Evolutionary conservation across 1,140 invertebrate species (phyloP), one percentile per base, ranked within the genome.

Genomic region (Calycopis cecrops): DNA sequence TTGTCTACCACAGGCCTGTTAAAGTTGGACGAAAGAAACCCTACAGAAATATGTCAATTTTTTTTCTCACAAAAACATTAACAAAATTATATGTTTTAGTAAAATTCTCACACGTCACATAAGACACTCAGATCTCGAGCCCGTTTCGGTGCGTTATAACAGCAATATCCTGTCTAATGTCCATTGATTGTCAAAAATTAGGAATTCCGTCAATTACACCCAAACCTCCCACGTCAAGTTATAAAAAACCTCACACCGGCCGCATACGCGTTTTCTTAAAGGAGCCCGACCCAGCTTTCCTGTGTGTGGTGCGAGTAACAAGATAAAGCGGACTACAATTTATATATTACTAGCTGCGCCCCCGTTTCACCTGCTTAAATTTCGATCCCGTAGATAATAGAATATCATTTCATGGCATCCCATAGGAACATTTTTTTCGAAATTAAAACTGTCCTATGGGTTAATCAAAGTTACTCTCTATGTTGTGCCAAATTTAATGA

Each of bases 121-220:
- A 44, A 44, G 12, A 53, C 52, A 42, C 42, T 53, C 56, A 44
- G 54, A 16, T 51, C 50, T 57, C 48, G 63, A 28, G 34, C 54
- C 56, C 57, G 57, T 68, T 78, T 74, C 60, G 76, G 73, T 71
- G 64, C 74, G 70, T 83, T 69, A 85, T 83, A 85, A 84, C 79
- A 84, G 80, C 82, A 72, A 85, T 81, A 84, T 83, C 79, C 79
- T 80, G 80, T 79, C 80, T 77, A 84, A 82, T 80, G 80, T 77
- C 80, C 78, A 82, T 84, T 81, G 77, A 85, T 85, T 84, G 80
- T 84, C 80, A 84, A 85, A 85, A 85, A 85, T 84, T 82, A 77
- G 79, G 80, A 81, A 85, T 84, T 82, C 84, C 80, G 80, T 74
- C 82, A 85, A 85, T 85, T 85, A 85, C 68, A 63, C 71, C 76